Conservation (phyloP, 2,888 invertebrate species). For the Oasisia sp. region DNA sequence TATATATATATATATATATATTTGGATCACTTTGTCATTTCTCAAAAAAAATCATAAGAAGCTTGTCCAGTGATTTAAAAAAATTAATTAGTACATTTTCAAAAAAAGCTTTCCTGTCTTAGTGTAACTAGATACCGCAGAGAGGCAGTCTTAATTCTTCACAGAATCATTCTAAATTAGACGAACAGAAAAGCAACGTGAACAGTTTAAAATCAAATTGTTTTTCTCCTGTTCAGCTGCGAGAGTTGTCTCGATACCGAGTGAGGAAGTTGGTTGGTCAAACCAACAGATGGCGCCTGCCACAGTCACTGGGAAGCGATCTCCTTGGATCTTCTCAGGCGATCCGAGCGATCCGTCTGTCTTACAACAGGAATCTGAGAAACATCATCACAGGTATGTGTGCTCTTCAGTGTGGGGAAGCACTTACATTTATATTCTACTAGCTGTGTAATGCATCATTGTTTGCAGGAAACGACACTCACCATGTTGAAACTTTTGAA, state of each 20-base stretch:
- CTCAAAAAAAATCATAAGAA: too few relatives aligned
- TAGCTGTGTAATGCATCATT: too few relatives aligned
- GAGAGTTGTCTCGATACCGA: constrained; percentile 68
- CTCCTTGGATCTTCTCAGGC: constrained; percentile 61
- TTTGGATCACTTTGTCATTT: too few relatives aligned
- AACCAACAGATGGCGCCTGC: constrained; percentile 62
- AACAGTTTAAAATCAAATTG: constrained; percentile 23
- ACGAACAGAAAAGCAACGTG: background rate
- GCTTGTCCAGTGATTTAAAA: too few relatives aligned
- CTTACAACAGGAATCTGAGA: constrained; percentile 40
- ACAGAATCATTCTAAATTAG: too few relatives aligned
- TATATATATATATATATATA: too few relatives aligned
- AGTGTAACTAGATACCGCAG: too few relatives aligned
- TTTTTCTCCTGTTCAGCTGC: constrained; percentile 70
- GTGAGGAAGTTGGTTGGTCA: constrained; percentile 56
- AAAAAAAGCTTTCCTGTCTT: too few relatives aligned
- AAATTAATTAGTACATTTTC: too few relatives aligned
- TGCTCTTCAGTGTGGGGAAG: background rate
- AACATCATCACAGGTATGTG: constrained; percentile 22
- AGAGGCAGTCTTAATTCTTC: too few relatives aligned
- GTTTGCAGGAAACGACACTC: too few relatives aligned
- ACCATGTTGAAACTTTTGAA: too few relatives aligned
- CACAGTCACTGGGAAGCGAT: constrained; percentile 60
- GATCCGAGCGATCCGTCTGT: constrained; percentile 48
- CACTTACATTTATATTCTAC: background rate